A percentile compares a stretch with the other conserved stretches of the same genome.
phyloP scores from a whole-genome alignment of 2,888 invertebrate genomes.

The Oxystoma pomonae region DNA sequence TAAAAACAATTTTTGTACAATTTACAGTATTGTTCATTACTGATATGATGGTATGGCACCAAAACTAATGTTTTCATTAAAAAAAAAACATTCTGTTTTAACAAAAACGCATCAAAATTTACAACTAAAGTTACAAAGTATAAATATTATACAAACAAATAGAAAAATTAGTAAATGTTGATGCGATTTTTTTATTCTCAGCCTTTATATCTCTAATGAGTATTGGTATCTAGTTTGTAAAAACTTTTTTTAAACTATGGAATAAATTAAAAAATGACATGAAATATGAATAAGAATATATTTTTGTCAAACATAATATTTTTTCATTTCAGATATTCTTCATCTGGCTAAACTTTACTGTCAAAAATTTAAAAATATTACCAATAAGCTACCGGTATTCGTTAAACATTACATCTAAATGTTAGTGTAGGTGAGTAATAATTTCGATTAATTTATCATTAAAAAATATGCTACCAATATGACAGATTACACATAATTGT shows the following conservation, averaged over 20 bases:
- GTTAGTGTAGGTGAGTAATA: no score
- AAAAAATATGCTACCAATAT: no score
- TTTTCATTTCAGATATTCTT: no score
- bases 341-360: no score
- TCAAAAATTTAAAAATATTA: no score
- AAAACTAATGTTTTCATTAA: conserved; percentile 34
- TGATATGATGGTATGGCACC: conserved; percentile 35
- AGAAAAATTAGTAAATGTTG: conserved; percentile 26
- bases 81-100: conserved; percentile 19
- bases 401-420: no score
- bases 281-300: no score
- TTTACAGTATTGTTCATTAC: background rate
- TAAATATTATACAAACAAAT: conserved; percentile 40
- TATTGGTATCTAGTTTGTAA: conserved; percentile 30
- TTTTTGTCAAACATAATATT: no score
- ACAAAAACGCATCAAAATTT: conserved; percentile 23
- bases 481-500: no score
- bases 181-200: conserved; percentile 38
- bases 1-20: background rate
- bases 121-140: conserved; percentile 32
- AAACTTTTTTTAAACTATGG: background rate
- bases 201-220: conserved; percentile 47
- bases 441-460: no score
- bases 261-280: background rate
- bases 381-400: no score